Percentiles rank a stretch among this genome's conserved stretches.
These are phyloP conservation scores for Syngnathus rostellatus DNA, from an alignment of 2,797 vertebrate species.

Conservation along the genomic window DNA sequence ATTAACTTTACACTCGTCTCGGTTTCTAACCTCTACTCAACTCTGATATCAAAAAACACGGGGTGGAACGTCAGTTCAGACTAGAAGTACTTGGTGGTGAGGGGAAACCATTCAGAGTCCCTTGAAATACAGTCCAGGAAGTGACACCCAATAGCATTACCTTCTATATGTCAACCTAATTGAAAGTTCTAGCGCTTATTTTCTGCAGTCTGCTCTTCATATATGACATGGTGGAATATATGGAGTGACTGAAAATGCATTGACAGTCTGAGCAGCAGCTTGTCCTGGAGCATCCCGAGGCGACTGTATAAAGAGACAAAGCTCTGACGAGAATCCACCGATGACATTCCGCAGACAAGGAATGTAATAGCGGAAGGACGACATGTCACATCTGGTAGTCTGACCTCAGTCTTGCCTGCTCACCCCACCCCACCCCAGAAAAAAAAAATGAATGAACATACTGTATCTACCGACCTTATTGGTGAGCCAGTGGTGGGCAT, in stretches of 20 bases:
- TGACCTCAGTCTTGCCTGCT: too few relatives aligned
- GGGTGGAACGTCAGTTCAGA: conserved; percentile 23
- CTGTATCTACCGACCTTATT: neutral
- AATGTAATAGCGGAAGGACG: conserved; percentile 16
- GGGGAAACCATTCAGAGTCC: conserved; percentile 11
- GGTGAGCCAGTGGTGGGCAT: conserved; percentile 32
- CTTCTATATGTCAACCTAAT: conserved; percentile 28
- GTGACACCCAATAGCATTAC: conserved; percentile 22
- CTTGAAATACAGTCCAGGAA: conserved; percentile 1
- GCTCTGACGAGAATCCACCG: conserved; percentile 30
- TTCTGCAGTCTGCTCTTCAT: conserved; percentile 25
- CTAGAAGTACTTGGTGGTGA: conserved; percentile 21
- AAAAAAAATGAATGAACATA: neutral
- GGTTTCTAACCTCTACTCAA: conserved; percentile 11
- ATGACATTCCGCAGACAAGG: conserved; percentile 23
- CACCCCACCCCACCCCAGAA: too few relatives aligned
- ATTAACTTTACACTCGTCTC: conserved; percentile 50
- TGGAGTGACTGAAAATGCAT: conserved; percentile 26
- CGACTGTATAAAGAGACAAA: conserved; percentile 42
- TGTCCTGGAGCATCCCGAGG: conserved; percentile 42
- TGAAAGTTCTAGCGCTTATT: conserved; percentile 26
- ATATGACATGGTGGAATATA: conserved; percentile 37
- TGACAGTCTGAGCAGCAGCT: conserved; percentile 40
- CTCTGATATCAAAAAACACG: conserved; percentile 30
- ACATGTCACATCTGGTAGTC: conserved; percentile 1